Conservation (phyloP, 2,797 vertebrate species). For the Harpagifer antarcticus region DNA sequence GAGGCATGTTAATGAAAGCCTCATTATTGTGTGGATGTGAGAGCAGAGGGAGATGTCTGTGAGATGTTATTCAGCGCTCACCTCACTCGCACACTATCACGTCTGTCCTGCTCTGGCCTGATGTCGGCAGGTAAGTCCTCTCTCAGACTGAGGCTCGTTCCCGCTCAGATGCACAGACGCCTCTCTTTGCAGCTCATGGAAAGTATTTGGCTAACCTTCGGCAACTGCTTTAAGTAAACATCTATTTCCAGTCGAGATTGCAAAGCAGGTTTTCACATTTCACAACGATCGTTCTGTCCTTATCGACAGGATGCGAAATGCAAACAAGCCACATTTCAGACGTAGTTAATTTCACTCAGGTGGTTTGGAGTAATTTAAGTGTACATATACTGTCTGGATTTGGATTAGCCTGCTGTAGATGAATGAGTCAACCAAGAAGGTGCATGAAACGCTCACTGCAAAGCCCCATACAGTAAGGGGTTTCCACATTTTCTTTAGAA, state of each 20-base stretch:
- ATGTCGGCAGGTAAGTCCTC: constrained; percentile 59
- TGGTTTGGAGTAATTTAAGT: constrained; percentile 45
- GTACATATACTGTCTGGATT: constrained; percentile 22
- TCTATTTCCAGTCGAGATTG: constrained; percentile 70
- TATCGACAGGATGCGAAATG: constrained; percentile 59
- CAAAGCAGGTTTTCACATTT: constrained; percentile 57
- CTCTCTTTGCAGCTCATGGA: constrained; percentile 64
- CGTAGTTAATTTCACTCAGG: constrained; percentile 37
- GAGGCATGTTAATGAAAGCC: constrained; percentile 27
- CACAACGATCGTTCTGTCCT: constrained; percentile 74
- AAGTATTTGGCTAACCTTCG: constrained; percentile 78
- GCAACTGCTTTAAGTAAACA: constrained; percentile 78
- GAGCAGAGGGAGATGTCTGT: constrained; percentile 40
- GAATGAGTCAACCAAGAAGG: constrained; percentile 46
- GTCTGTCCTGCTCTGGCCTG: constrained; percentile 51
- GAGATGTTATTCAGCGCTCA: constrained; percentile 57
- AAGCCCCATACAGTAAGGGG: not conserved
- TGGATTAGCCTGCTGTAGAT: constrained; percentile 10
- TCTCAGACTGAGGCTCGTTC: constrained; percentile 31
- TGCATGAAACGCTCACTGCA: constrained; percentile 17
- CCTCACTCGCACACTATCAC: constrained; percentile 63
- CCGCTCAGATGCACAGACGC: constrained; percentile 60
- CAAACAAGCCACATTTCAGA: constrained; percentile 60
- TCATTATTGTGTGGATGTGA: constrained; percentile 23
- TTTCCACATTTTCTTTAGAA: too few species aligned